Evolutionary conservation across 2,797 vertebrate species (phyloP), one percentile per base, ranked within the genome.

Genomic region (Tapirus indicus): DNA sequence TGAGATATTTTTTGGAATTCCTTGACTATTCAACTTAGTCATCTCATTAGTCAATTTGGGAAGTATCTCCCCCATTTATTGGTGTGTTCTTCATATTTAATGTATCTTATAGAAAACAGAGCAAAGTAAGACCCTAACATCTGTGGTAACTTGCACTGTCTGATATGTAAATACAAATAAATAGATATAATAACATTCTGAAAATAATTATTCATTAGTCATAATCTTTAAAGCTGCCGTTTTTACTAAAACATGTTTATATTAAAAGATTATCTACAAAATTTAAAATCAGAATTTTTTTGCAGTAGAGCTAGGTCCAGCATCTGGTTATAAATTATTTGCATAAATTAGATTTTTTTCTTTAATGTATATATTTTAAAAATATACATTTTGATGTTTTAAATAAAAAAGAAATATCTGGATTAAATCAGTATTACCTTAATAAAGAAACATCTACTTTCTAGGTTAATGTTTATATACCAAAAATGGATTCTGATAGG

Each of bases 221-320:
- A 88, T 54, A 49, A 93, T 75, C 91, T 96, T 66, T 21, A 94
- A 95, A 94, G 66, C 32, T 87, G 38, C 38, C 78, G 21, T 66
- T 82, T 88, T 0, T 80, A 38, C 25, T 54, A 78, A 96, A 90
- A 74, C 1, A 87, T 75, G 10, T 90, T 94, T 80, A 20, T 74
- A 35, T 91, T 94, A 83, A 75, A 88, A 52, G 32, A 38, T 11
- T 66, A 86, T 17, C 9, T 74, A 6, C 35, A 87, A 80, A 66
- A 92, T 88, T 88, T 95, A 75, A 96, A 95, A 74, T 82, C 18
- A 54, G 49, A 94, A 44, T 5, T 49, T 56, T 83, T 87, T 95
- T 86, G 6, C 7, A 47, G 21, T 74, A 64, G 32, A 95, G 66
- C 25, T 88, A 66, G 7, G 52, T 89, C 23, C 12, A 79, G 2